A percentile compares a stretch with the other conserved stretches of the same genome.
Evolutionary conservation across 2,113 vertebrate genomes (phyloP).

Genomic region (Crotalus viridis): DNA sequence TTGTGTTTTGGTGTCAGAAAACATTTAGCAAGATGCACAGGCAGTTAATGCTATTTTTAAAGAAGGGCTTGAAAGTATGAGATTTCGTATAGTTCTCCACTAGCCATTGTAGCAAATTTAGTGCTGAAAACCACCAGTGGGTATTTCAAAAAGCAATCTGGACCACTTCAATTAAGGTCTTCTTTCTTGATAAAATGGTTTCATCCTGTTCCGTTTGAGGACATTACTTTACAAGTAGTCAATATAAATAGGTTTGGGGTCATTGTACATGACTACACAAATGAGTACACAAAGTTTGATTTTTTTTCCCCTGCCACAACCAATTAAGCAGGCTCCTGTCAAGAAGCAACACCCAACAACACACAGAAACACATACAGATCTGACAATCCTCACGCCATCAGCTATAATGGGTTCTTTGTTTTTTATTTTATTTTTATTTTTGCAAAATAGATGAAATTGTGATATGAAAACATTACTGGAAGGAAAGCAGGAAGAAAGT

Average conservation of each 20-base stretch:
- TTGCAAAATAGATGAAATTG: not conserved
- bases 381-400: not conserved
- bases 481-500: not conserved
- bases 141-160: not conserved
- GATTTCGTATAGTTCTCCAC: not conserved
- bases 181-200: not conserved
- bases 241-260: not conserved
- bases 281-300: not conserved
- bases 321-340: not conserved
- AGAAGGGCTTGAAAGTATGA: not conserved
- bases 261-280: not conserved
- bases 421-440: not conserved
- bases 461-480: not conserved
- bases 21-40: not conserved
- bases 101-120: not conserved
- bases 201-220: not conserved
- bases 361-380: not conserved
- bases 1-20: not conserved
- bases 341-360: not conserved
- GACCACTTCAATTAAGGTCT: not conserved
- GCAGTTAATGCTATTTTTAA: not conserved
- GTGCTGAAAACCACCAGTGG: not conserved
- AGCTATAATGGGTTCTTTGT: not conserved
- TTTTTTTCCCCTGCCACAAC: not conserved
- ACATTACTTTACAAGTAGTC: not conserved